phyloP scores from a whole-genome alignment of 2,113 vertebrate species.

The Furnarius figulus region DNA sequence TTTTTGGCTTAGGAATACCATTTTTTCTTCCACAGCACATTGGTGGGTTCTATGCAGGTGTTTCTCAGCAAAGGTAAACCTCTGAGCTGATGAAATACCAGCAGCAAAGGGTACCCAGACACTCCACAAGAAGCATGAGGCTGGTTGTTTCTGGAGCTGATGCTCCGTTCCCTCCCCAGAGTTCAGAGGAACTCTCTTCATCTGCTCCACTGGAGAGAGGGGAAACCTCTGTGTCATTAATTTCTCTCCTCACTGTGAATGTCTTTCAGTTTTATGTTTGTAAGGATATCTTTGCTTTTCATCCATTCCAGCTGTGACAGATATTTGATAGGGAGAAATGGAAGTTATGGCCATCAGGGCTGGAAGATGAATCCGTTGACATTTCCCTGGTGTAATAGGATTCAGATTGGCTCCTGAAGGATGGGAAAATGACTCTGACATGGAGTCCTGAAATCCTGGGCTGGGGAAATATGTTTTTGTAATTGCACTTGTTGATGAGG shows the following conservation, averaged over 20 bases:
- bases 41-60: not conserved
- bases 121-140: not conserved
- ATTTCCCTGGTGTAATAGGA: not conserved
- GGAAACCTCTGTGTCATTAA: not conserved
- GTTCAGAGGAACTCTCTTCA: not conserved
- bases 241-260: not conserved
- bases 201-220: not conserved
- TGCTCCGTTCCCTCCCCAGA: not conserved
- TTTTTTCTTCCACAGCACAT: not conserved
- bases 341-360: not conserved
- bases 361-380: conserved; percentile 8
- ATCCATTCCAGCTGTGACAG: not conserved
- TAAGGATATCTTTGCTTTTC: conserved; percentile 7
- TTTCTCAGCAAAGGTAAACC: not conserved
- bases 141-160: not conserved
- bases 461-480: conserved; percentile 27
- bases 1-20: not conserved
- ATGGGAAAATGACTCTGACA: conserved; percentile 29
- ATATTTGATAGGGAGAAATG: conserved; percentile 1
- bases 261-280: not conserved
- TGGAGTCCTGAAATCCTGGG: not conserved
- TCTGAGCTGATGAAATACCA: not conserved
- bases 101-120: not conserved
- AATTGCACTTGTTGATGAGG: conserved; percentile 48
- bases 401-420: conserved; percentile 15